Evolutionary conservation across 2,797 vertebrate species (phyloP).

Genomic region (Varecia variegata): DNA sequence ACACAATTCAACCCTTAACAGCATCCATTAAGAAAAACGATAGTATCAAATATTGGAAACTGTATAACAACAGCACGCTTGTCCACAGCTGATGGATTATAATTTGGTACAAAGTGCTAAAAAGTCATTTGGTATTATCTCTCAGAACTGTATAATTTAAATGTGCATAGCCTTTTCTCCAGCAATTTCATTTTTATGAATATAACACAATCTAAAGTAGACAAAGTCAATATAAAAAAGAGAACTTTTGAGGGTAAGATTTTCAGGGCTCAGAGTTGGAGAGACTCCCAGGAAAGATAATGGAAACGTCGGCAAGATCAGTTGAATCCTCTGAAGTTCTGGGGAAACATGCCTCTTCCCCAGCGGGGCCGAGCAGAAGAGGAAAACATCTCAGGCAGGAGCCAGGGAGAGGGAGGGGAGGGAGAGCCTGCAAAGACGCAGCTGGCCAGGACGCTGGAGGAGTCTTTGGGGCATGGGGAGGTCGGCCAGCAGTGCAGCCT

Average conservation of each 20-base stretch:
- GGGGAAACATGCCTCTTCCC: neutral
- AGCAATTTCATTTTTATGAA: neutral
- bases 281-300: neutral
- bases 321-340: neutral
- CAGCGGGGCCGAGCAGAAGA: neutral
- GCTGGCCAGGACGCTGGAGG: neutral
- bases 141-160: neutral
- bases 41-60: neutral
- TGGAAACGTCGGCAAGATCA: neutral
- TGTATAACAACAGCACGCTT: neutral
- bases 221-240: neutral
- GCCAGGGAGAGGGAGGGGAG: neutral
- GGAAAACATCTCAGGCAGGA: neutral
- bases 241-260: neutral
- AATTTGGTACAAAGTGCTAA: neutral
- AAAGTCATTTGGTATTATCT: neutral
- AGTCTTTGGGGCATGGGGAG: neutral
- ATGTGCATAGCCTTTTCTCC: neutral
- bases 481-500: neutral
- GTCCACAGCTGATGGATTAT: neutral
- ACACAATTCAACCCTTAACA: neutral
- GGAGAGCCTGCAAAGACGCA: neutral
- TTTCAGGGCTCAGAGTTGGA: neutral
- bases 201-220: neutral
- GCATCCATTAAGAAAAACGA: neutral